phyloP scores from a whole-genome alignment of 53 echinoderm and acorn worm genomes.

The Hippasteria phrygiana region DNA sequence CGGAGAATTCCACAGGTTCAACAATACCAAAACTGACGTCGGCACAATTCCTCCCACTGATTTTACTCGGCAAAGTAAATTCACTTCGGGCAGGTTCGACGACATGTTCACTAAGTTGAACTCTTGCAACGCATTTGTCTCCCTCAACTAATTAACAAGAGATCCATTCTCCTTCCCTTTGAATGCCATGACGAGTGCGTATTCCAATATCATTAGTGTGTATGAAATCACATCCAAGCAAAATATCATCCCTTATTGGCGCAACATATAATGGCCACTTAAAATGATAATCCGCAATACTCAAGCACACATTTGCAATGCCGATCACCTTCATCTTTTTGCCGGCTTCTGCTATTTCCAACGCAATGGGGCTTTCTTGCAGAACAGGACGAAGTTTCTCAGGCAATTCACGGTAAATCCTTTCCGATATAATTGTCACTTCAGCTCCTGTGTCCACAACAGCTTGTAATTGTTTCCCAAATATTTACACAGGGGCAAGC shows the following conservation, averaged over 20 bases:
- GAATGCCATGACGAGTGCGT: conserved; percentile 9
- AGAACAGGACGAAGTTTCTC: not conserved
- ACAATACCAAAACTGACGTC: conserved; percentile 2
- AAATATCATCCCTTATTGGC: not conserved
- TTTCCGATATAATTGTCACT: no score
- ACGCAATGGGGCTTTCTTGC: no score
- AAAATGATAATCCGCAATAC: not conserved
- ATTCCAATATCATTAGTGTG: conserved; percentile 25
- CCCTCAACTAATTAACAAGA: conserved; percentile 15
- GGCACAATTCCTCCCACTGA: not conserved
- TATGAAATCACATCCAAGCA: conserved; percentile 30
- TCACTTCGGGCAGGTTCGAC: conserved; percentile 18
- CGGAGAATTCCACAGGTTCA: conserved; percentile 24
- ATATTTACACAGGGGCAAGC: not conserved
- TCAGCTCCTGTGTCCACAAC: no score
- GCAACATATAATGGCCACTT: not conserved
- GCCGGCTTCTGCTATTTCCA: no score
- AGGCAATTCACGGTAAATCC: no score
- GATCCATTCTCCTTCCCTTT: conserved; percentile 26
- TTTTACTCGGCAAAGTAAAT: conserved; percentile 27
- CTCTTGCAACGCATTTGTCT: not conserved
- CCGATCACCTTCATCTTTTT: conserved; percentile 20
- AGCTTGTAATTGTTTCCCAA: not conserved
- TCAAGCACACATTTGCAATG: not conserved
- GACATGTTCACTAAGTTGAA: not conserved